phyloP scores from a whole-genome alignment of 35 echinoderm and acorn worm genomes.

The Lytechinus variegatus region DNA sequence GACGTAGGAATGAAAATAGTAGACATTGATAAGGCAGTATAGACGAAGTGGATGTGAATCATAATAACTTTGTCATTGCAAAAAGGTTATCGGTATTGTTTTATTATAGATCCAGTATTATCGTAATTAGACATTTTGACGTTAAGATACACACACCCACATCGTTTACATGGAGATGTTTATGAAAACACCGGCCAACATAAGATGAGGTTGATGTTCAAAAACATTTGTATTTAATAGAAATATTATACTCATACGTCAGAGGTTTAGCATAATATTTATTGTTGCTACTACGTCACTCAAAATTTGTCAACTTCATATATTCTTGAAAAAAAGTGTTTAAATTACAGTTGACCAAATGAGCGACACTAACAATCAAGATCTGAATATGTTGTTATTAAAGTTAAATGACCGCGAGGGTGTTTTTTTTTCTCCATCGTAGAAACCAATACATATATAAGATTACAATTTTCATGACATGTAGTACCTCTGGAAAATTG shows the following conservation, averaged over 20 bases:
- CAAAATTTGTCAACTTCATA: not conserved
- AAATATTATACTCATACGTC: not conserved
- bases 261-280: not conserved
- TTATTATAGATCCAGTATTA: not conserved
- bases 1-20: not conserved
- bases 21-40: not conserved
- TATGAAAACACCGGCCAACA: not conserved
- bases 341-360: not conserved
- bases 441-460: too few relatives aligned
- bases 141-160: not conserved
- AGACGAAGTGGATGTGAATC: not conserved
- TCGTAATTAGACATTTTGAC: not conserved
- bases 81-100: slow-evolving; percentile 6
- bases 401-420: too few relatives aligned
- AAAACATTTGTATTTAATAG: not conserved
- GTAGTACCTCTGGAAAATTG: too few relatives aligned
- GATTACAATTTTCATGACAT: too few relatives aligned
- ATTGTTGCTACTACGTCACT: not conserved
- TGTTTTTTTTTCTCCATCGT: too few relatives aligned
- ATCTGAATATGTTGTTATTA: too few relatives aligned
- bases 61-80: slow-evolving; percentile 14
- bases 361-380: not conserved
- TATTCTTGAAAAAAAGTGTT: not conserved
- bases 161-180: not conserved
- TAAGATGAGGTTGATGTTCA: not conserved